Conservation (phyloP, 1,140 invertebrate species). For the Campodea augens region DNA sequence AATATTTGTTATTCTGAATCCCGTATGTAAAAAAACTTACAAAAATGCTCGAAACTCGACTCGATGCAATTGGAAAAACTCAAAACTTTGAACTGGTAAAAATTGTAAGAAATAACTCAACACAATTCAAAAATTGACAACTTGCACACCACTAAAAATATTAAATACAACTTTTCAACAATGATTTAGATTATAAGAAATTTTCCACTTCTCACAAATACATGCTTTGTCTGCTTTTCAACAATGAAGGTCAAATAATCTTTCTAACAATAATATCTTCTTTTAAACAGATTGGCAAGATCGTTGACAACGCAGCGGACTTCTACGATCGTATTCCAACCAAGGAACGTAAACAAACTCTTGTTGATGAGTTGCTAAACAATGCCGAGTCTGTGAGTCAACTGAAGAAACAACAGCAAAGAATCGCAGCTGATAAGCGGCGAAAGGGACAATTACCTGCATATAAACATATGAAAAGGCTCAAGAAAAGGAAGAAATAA, state of each 20-base stretch:
- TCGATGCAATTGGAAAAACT: too few species aligned
- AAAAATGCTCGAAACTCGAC: too few species aligned
- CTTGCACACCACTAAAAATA: too few species aligned
- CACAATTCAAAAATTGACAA: too few species aligned
- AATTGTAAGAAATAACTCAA: too few species aligned
- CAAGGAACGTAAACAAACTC: constrained; percentile 65
- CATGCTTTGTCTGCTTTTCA: too few species aligned
- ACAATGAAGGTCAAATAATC: neutral
- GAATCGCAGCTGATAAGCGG: constrained; percentile 50
- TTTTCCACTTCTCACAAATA: too few species aligned
- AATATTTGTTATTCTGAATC: too few species aligned
- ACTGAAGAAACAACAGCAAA: constrained; percentile 63
- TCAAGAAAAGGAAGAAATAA: constrained; percentile 29
- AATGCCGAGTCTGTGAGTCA: constrained; percentile 73
- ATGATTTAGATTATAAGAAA: too few species aligned
- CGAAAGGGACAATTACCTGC: constrained; percentile 35
- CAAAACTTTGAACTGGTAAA: too few species aligned
- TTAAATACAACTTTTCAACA: too few species aligned
- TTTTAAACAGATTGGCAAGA: constrained; percentile 27
- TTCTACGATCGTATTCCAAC: constrained; percentile 47
- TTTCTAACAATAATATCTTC: neutral
- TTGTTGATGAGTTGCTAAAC: constrained; percentile 79
- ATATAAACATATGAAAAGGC: constrained; percentile 29
- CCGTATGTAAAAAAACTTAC: too few species aligned
- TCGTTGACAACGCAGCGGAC: constrained; percentile 31